Base-by-base conservation (phyloP, 35 echinoderm and acorn worm species). In the Eucidaris tribuloides region DNA sequence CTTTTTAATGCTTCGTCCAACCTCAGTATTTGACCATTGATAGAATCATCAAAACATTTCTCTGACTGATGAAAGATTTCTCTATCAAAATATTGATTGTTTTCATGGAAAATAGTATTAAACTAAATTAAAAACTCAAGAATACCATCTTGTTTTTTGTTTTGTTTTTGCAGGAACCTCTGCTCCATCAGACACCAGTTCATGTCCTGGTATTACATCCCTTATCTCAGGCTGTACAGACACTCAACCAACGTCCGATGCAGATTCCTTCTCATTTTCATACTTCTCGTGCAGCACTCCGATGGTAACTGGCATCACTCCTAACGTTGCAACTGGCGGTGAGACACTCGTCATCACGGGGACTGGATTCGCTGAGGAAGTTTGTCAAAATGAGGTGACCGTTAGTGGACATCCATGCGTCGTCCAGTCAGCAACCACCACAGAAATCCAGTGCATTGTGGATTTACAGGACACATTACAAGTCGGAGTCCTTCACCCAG, bases 241-340 rank as follows among this genome's bases (percentile, higher is more conserved):
- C 15, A 44, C 29, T 41, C 35, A 11, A 44, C 7, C 6, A 44
- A 48, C 42, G 1, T 39, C 45, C 24, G 54, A 62, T 25, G 63
- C 71, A 9, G 77, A 70, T 19, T 14, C 18, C 2, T 92, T 87
- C 58, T 66, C 2, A 20, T 86, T 92, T 68, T 38, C 84, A 4
- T 92, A 72, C 76, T 86, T 78, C 46, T 52, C 68, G 57, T 92
- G 90, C 61, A 48, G 59, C 32, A 92, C 90, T 61, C 77, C 90
- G 13, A 37, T 46, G 27, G 42, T 87, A n/a, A 48, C 6, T 2
- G 27, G 40, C 2, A 81, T 92, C 38, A 63, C n/a, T 30, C 90
- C 90, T 32, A 82, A 82, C 65, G 78, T 43, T 41, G 84, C 68
- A 17, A 77, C 84, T 17, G 29, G 40, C 18, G 57, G 34, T 1